Base-by-base conservation (phyloP, 2,888 invertebrate genomes). In the Parnassius mnemosyne region DNA sequence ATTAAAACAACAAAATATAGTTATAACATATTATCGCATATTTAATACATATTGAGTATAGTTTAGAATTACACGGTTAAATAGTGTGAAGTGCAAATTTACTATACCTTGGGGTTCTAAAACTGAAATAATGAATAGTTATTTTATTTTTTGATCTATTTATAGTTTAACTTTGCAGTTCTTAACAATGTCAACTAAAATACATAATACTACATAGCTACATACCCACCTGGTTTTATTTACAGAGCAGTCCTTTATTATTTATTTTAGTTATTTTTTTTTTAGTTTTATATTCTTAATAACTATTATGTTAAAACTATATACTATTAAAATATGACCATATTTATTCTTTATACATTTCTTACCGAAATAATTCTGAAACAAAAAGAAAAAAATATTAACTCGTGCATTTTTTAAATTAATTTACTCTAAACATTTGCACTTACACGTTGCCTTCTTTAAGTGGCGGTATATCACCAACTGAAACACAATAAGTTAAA, bases 351-450 rank as follows among this genome's bases (percentile, higher is more conserved):
- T 42, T 63, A 53, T 47, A 49, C 42, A 16, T 59, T 55, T 16
- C 71, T 70, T 68, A 71, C 68, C 64, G 67, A 43, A 51, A 69
- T 66, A 3, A 66, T 41, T 52, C 70, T 70, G 69, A 61, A 69
- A 68, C 50, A 65, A 66, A 65, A 49, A 52, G 13, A 46, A 46
- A 13, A 47, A 44, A 10, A 16, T 12, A 25, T 1, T 46, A 16
- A 44, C 7, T 34, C 10, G n/a, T 16, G 12, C 11, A 34, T 13
- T n/a, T n/a, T n/a, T 43, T 49, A 25, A 50, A 60, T n/a, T 11
- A 12, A 41, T 34, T 41, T 9, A 34, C 7, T 43, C 13, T 10
- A 11, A 55, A 10, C 9, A 11, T 16, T 11, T n/a, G 3, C 25
- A 63, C 64, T 57, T 54, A 64, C 64, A 51, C 41, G 13, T 69